phyloP scores from a whole-genome alignment of 2,888 invertebrate species.

The Tholera decimalis region DNA sequence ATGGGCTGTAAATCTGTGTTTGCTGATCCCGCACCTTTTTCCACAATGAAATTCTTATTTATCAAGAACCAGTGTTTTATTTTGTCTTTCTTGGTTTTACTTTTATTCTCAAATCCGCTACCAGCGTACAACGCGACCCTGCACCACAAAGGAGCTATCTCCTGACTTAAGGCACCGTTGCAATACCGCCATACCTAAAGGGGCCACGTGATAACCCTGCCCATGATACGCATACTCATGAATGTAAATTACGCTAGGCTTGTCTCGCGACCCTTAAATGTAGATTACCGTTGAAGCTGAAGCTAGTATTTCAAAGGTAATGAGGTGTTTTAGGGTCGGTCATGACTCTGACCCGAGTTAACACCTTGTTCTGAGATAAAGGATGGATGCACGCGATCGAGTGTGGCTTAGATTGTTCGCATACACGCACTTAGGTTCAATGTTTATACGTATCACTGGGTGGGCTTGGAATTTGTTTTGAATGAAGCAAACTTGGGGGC shows the following conservation, averaged over 20 bases:
- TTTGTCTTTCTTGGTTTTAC: no score
- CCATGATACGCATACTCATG: conserved; percentile 73
- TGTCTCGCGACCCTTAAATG: conserved; percentile 60
- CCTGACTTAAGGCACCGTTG: conserved; percentile 71
- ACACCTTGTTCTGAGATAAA: conserved; percentile 65
- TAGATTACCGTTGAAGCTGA: conserved; percentile 62
- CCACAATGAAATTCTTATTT: no score
- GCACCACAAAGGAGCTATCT: conserved; percentile 30
- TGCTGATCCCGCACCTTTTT: no score
- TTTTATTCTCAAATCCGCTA: not conserved
- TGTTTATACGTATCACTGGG: conserved; percentile 11
- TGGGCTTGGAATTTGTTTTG: not conserved
- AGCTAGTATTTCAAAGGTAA: conserved; percentile 62
- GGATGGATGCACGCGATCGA: conserved; percentile 56
- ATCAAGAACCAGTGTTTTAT: no score
- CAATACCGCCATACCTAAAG: conserved; percentile 73
- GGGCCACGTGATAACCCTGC: conserved; percentile 81
- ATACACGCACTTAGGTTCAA: conserved; percentile 44
- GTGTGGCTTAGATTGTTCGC: conserved; percentile 41
- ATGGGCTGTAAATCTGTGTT: no score
- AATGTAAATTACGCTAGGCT: conserved; percentile 73
- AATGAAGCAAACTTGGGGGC: not conserved
- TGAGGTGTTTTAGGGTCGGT: conserved; percentile 62
- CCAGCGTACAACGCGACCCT: not conserved
- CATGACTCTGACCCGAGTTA: conserved; percentile 63